These are phyloP conservation scores for Cranoglanis bouderius DNA, from an alignment of 2,113 vertebrate genomes.

Conservation along the genomic window DNA sequence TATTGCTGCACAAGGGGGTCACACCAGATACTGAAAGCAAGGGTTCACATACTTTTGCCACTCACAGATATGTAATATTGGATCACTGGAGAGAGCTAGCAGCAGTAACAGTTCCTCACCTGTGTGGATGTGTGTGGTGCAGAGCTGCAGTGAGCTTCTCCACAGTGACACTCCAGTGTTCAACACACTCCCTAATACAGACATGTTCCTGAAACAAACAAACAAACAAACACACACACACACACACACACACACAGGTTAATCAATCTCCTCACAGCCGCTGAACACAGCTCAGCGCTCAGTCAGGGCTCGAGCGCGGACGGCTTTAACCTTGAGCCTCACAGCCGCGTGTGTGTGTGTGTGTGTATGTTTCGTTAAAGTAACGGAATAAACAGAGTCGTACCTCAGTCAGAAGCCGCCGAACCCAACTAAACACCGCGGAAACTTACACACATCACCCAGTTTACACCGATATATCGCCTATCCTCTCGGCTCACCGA, in stretches of 20 bases:
- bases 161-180: slow-evolving; percentile 33
- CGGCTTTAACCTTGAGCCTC: not conserved
- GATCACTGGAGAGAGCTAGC: too few species aligned
- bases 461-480: not conserved
- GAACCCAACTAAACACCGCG: not conserved
- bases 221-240: not conserved
- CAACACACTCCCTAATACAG: slow-evolving; percentile 22
- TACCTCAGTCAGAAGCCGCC: not conserved
- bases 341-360: not conserved
- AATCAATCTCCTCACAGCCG: not conserved
- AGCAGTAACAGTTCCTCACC: slow-evolving; percentile 26
- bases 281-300: not conserved
- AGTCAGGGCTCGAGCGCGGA: not conserved
- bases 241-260: not conserved
- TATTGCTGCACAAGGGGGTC: too few species aligned
- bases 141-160: not conserved
- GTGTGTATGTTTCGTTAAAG: not conserved
- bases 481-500: not conserved
- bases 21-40: too few species aligned
- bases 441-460: not conserved
- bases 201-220: slow-evolving; percentile 34
- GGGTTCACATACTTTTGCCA: too few species aligned
- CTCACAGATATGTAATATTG: too few species aligned
- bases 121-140: slow-evolving; percentile 39
- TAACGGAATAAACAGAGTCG: not conserved